Base-by-base conservation (phyloP, 1,140 invertebrate species). In the Saccostrea cuccullata region DNA sequence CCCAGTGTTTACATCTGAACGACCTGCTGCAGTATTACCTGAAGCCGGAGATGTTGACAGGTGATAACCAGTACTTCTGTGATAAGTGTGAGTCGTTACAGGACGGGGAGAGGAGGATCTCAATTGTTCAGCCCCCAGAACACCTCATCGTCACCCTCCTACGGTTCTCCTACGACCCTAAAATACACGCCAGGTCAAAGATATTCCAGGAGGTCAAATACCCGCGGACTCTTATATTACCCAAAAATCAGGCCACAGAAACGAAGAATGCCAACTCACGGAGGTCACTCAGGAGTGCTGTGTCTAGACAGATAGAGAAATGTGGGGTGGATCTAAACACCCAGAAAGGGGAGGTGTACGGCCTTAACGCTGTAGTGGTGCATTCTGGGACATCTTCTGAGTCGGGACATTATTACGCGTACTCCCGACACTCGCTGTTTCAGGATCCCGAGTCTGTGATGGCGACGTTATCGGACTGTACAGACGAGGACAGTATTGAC, bases 401-500 rank as follows among this genome's bases (percentile, higher is more conserved):
- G 92, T 97, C 97, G 8, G 98, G 98, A 0, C 98, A 98, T 93
- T 98, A 98, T 93, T 98, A 98, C 92, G 97, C 97, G 0, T 97
- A 97, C 91, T 97, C 97, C 0, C 96, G 97, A n/a, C 93, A 94
- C 88, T 93, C 93, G 56, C 55, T 92, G 82, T 58, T 90, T 64
- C 90, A 89, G 60, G 85, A 92, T 70, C 86, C 92, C n/a, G 87
- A 91, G 26, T 30, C 88, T 2, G 85, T 90, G 36, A 89, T 90
- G 85, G 83, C 89, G 58, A 90, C 89, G 56, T 55, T 92, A 36
- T 83, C 91, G 13, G 84, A 90, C 77, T 89, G 83, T 56, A 87
- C 47, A 17, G 85, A 91, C 2, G 90, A 92, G 55, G 90, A 91
- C 40, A 89, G 91, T 2, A 86, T 92, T 9, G 93, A 94, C 87